These are phyloP conservation scores for Trochalopteron elliotii DNA, from an alignment of 2,113 vertebrate genomes.

Conservation along the genomic window DNA sequence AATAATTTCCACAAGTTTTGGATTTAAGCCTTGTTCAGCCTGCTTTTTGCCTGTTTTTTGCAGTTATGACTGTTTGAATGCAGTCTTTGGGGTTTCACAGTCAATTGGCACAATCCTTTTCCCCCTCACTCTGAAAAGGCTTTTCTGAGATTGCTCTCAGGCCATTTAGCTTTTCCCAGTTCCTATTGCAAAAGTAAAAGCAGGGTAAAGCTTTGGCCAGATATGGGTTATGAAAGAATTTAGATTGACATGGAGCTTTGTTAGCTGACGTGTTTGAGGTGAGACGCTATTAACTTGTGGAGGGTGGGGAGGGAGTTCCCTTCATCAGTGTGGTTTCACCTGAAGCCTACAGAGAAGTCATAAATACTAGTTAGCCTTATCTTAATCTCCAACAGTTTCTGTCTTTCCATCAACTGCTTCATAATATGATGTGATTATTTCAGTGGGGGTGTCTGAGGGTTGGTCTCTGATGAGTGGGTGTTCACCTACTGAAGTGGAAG, in stretches of 20 bases:
- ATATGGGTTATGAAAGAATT: not conserved
- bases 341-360: not conserved
- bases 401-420: not conserved
- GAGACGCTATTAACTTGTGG: not conserved
- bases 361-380: not conserved
- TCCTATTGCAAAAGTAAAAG: not conserved
- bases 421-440: not conserved
- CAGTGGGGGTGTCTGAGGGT: not conserved
- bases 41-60: not conserved
- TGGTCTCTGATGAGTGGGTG: not conserved
- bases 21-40: not conserved
- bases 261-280: not conserved
- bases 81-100: not conserved
- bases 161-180: not conserved
- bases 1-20: not conserved
- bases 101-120: not conserved
- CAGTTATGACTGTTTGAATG: not conserved
- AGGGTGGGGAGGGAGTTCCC: slow-evolving; percentile 28
- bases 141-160: not conserved
- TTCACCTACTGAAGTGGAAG: not conserved
- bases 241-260: not conserved
- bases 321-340: not conserved
- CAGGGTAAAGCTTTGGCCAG: not conserved
- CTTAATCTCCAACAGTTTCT: slow-evolving; percentile 4
- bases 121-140: not conserved